These are phyloP conservation scores for Ciona savignyi DNA, from an alignment of 23 tunicate genomes.

Conservation along the genomic window DNA sequence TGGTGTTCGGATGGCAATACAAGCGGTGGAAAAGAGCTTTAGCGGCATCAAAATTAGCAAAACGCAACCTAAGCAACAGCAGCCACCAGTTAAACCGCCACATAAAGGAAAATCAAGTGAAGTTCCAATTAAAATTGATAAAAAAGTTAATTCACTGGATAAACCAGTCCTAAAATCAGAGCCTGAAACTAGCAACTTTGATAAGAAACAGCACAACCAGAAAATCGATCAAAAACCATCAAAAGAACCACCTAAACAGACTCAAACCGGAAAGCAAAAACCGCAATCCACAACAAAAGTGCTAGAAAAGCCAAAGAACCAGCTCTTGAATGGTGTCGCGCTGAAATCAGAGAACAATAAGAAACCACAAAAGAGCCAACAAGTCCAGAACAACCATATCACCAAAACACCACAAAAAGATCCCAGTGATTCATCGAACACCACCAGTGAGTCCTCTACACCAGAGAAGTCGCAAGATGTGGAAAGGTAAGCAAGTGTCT, in stretches of 20 bases:
- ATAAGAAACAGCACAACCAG: neutral
- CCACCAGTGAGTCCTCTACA: slow-evolving; percentile 16
- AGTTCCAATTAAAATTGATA: neutral
- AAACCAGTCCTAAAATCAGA: neutral
- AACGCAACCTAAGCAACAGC: neutral
- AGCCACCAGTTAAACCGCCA: neutral
- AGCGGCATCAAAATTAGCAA: neutral
- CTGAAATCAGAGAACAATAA: too few relatives aligned
- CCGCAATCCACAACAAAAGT: too few relatives aligned
- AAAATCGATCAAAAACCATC: neutral
- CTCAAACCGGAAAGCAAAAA: too few relatives aligned
- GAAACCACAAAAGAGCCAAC: too few relatives aligned
- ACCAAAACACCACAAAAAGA: too few relatives aligned
- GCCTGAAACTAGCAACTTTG: neutral
- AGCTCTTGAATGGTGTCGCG: too few relatives aligned
- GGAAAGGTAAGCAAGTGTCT: slow-evolving; percentile 20
- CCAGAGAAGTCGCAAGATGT: slow-evolving; percentile 22
- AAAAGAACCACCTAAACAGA: neutral
- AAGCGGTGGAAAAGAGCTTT: neutral
- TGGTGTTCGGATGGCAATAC: neutral
- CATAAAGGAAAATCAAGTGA: neutral
- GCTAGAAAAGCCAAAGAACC: too few relatives aligned
- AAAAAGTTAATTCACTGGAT: neutral
- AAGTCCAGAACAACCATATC: too few relatives aligned
- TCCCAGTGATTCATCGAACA: neutral